Evolutionary conservation across 2,113 vertebrate species (phyloP).

Genomic region (Lepisosteus oculatus): DNA sequence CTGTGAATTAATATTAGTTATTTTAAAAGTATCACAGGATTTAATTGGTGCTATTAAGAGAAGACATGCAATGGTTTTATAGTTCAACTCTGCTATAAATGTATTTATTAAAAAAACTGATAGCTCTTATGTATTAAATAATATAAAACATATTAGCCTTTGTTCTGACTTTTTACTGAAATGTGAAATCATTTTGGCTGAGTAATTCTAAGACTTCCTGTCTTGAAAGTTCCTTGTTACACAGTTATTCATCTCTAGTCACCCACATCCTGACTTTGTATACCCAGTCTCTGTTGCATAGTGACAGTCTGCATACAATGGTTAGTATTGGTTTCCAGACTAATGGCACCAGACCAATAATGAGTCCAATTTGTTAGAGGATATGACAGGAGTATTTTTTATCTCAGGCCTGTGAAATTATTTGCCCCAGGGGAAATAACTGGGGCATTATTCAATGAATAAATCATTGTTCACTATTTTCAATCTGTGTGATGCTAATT

Average conservation of each 20-base stretch:
- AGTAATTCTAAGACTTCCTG: background rate
- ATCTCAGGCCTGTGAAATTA: slow-evolving; percentile 51
- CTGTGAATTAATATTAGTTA: no score
- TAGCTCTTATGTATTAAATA: no score
- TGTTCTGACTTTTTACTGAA: no score
- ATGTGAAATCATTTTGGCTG: no score
- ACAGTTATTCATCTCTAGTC: slow-evolving; percentile 15
- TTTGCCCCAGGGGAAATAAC: slow-evolving; percentile 57
- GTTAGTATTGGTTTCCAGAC: slow-evolving; percentile 53
- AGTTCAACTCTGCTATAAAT: no score
- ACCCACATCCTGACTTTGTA: slow-evolving; percentile 48
- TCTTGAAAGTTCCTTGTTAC: slow-evolving; percentile 34
- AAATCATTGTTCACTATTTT: slow-evolving; percentile 51
- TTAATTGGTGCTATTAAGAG: no score
- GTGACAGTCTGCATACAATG: slow-evolving; percentile 61
- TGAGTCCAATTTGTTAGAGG: slow-evolving; percentile 67
- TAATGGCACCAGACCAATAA: slow-evolving; percentile 56
- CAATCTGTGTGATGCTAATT: slow-evolving; percentile 14
- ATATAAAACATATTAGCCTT: no score
- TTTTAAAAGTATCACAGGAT: no score
- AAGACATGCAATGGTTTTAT: no score
- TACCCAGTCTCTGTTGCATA: slow-evolving; percentile 48
- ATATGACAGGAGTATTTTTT: slow-evolving; percentile 58
- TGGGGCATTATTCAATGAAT: slow-evolving; percentile 65
- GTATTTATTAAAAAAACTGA: no score